Conservation (phyloP, 1,140 invertebrate species). For the Platorchestia sp. region DNA sequence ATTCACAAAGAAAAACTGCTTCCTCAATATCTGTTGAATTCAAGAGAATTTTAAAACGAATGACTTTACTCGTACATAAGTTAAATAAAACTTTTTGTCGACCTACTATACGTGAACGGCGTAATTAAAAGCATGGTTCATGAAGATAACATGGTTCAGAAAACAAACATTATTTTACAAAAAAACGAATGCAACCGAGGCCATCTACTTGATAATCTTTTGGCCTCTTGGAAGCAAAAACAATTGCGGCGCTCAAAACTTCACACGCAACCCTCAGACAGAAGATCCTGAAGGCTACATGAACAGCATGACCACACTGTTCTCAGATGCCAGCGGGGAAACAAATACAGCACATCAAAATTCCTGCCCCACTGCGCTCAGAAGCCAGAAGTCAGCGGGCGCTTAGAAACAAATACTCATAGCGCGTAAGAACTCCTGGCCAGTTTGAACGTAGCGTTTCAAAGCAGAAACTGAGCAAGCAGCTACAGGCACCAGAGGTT, state of each 20-base stretch:
- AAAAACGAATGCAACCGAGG: not conserved
- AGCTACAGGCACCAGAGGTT: not conserved
- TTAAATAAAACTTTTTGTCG: not conserved
- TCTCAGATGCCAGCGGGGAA: not conserved
- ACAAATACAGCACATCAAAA: too few species aligned
- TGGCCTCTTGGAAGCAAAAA: not conserved
- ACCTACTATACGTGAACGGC: not conserved
- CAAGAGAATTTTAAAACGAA: not conserved
- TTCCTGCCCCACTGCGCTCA: too few species aligned
- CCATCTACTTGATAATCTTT: not conserved
- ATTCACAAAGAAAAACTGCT: not conserved
- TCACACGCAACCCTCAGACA: not conserved
- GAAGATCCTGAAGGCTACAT: not conserved
- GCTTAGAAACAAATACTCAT: too few species aligned
- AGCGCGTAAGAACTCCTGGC: too few species aligned
- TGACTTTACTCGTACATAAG: not conserved
- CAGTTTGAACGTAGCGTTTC: too few species aligned
- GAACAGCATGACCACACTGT: not conserved
- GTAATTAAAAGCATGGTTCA: not conserved
- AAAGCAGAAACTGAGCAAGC: not conserved
- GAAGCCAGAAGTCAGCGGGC: too few species aligned
- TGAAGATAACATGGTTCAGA: not conserved
- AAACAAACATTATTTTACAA: not conserved
- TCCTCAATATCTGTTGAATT: not conserved
- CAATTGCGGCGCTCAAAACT: not conserved